Conservation (phyloP, 1,140 invertebrate species). For the Drepana arcuata region DNA sequence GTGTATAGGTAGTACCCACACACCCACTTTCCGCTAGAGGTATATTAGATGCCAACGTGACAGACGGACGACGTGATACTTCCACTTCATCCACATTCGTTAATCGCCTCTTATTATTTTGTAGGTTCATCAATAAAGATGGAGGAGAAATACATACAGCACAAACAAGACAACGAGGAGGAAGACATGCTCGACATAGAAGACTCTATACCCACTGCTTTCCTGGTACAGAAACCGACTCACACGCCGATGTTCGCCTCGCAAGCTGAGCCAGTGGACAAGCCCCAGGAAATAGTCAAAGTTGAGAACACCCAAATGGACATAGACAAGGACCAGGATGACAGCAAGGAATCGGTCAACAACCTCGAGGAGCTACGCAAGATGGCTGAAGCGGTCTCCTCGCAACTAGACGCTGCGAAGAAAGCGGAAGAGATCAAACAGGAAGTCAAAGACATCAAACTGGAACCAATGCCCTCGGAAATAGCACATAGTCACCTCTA, state of each 20-base stretch:
- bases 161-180: constrained; percentile 57
- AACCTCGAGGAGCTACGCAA: constrained; percentile 72
- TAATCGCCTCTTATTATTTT: too few relatives aligned
- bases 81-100: too few relatives aligned
- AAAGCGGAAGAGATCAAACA: constrained; percentile 69
- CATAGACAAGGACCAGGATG: constrained; percentile 14
- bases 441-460: constrained; percentile 56
- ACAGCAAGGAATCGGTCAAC: constrained; percentile 31
- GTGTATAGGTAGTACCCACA: too few relatives aligned
- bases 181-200: constrained; percentile 68
- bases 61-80: too few relatives aligned
- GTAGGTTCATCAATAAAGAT: constrained; percentile 67
- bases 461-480: constrained; percentile 62
- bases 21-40: too few relatives aligned
- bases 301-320: constrained; percentile 49
- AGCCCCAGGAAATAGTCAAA: constrained; percentile 56
- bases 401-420: constrained; percentile 58
- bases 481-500: constrained; percentile 44
- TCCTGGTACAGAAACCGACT: constrained; percentile 66
- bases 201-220: constrained; percentile 70
- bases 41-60: too few relatives aligned
- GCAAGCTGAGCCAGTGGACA: constrained; percentile 53
- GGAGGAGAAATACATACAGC: constrained; percentile 70
- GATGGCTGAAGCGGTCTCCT: constrained; percentile 72
- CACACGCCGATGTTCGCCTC: constrained; percentile 44